phyloP scores from a whole-genome alignment of 2,888 invertebrate genomes.

The Tiliacea aurago region DNA sequence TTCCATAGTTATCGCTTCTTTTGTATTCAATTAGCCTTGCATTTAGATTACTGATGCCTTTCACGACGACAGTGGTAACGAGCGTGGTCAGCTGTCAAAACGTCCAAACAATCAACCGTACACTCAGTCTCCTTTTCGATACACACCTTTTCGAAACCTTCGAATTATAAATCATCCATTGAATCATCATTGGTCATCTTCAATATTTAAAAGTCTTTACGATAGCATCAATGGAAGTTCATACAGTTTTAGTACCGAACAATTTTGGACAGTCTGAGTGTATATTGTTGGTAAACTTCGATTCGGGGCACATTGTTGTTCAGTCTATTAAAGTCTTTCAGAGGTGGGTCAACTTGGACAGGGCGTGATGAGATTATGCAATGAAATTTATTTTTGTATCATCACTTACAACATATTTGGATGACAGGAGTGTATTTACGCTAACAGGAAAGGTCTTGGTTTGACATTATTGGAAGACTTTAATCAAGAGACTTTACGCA shows the following conservation, averaged over 20 bases:
- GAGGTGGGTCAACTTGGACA: slow-evolving; percentile 84
- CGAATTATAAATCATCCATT: slow-evolving; percentile 54
- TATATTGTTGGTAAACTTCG: slow-evolving; percentile 73
- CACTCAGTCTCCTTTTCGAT: slow-evolving; percentile 61
- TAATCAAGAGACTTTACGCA: not conserved
- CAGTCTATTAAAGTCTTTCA: slow-evolving; percentile 88
- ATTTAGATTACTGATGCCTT: slow-evolving; percentile 89
- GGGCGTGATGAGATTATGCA: slow-evolving; percentile 85
- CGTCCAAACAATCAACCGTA: slow-evolving; percentile 88
- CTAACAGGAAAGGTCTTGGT: slow-evolving; percentile 72
- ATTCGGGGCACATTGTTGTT: slow-evolving; percentile 85
- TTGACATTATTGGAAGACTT: slow-evolving; percentile 56
- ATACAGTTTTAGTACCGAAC: slow-evolving; percentile 11
- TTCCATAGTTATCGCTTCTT: slow-evolving; percentile 87
- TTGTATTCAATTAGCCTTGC: slow-evolving; percentile 91
- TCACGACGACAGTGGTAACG: slow-evolving; percentile 89
- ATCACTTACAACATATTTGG: slow-evolving; percentile 72
- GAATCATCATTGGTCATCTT: slow-evolving; percentile 34
- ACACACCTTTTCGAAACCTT: slow-evolving; percentile 54
- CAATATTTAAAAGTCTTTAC: not conserved
- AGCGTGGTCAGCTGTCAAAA: slow-evolving; percentile 90
- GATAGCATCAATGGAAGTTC: slow-evolving; percentile 67
- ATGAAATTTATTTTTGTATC: slow-evolving; percentile 75
- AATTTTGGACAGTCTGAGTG: slow-evolving; percentile 64
- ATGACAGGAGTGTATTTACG: slow-evolving; percentile 75